Base-by-base conservation (phyloP, 1,140 invertebrate species). In the Wasmannia auropunctata region DNA sequence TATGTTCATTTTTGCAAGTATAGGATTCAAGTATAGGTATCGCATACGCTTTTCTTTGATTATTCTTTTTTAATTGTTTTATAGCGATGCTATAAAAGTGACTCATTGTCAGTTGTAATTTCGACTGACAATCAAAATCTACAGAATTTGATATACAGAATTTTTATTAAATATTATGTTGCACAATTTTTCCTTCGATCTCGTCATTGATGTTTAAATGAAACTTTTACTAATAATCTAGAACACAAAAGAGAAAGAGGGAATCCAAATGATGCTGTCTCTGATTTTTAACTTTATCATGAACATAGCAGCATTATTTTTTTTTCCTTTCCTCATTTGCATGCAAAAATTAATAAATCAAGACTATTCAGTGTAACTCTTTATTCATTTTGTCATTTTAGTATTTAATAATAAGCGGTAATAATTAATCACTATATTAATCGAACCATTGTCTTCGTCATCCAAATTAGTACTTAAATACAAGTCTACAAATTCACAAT, bases 321-420 rank as follows among this genome's bases (percentile, higher is more conserved):
- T 31, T 2, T 6, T 34, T 62, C n/a, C 16, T 34, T 34, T 19
- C 0, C 8, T 51, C 10, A 54, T 74, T 74, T 16, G 7, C n/a
- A 37, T 51, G 28, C 16, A 54, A 34, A 34, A 34, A 51, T 34
- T 69, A 60, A 87, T 51, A 22, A 86, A 87, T 43, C 25, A 85
- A 63, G 28, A 40, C 16, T n/a, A 43, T 37, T 49, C 31, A 25
- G 34, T 54, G 11, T 54, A 56, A 75, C 1, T 56, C n/a, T 51
- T 51, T 22, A 54, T 1, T 75, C 11, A 51, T 56, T 56, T 58
- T 6, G 2, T 58, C 40, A 40, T 3, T n/a, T n/a, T 5, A 60
- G 25, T 25, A 74, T 40, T 75, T 75, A 75, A 40, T 40, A 14
- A 76, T n/a, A 43, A 58, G 60, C 0, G 28, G 8, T 19, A 75